Evolutionary conservation across 2,113 vertebrate genomes (phyloP), one percentile per base, ranked within the genome.

Genomic region (Beaufortia kweichowensis): DNA sequence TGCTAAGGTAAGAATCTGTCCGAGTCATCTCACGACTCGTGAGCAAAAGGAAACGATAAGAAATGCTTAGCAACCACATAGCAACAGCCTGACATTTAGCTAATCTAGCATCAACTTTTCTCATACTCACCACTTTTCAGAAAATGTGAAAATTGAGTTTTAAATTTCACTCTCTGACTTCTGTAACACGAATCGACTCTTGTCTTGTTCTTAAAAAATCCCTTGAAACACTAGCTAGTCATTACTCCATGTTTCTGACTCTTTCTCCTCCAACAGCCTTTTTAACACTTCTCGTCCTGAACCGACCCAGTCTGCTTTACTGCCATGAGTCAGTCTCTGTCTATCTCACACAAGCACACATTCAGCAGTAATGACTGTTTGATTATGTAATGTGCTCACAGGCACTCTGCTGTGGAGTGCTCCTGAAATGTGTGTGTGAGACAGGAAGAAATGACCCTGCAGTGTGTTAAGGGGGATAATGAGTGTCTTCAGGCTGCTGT

Each of bases 381-480:
- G 23, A 64, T 72, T 65, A 68, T 73, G 77, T 79, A 64, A 64
- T 72, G 69, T 59, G 76, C 76, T 78, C 61, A 55, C 26, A 48
- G 66, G 57, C 60, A 28, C 60, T 57, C n/a, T 65, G 59, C 63
- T 71, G 24, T 41, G 24, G 69, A 79, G 62, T 64, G 60, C 46
- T 19, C 35, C 60, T 73, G 60, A 61, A 57, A 33, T 65, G 46
- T 21, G 19, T 39, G 70, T 73, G 59, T 55, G 57, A 55, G 60
- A 61, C 43, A 55, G 46, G 17, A 68, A 57, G 66, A 68, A 72
- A 71, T 63, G 48, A 57, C 35, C 69, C 70, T 59, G 31, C 68
- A 61, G 60, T 79, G 77, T 72, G 59, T 73, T 56, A 79, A 79
- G 41, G 43, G 66, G 67, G 65, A 50, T 70, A 78, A 78, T 62